These are phyloP conservation scores for Virgularia gustaviana DNA, from an alignment of 92 coral and sea anemone genomes.

Conservation along the genomic window DNA sequence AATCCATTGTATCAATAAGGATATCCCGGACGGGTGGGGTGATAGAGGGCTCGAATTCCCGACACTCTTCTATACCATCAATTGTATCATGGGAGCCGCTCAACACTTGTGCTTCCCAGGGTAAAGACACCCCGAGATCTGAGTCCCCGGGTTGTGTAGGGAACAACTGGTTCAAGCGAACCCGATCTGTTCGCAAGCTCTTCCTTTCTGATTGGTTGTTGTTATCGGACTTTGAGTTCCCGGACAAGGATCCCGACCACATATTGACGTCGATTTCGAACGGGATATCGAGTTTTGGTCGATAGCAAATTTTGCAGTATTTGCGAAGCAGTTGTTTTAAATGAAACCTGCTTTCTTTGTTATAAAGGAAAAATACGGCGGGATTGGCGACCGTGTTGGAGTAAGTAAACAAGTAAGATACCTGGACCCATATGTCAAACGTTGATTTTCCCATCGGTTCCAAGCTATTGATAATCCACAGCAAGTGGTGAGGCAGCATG, in stretches of 20 bases:
- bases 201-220: neutral
- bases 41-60: neutral
- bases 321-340: neutral
- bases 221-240: conserved; percentile 4
- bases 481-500: conserved; percentile 29
- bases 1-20: neutral
- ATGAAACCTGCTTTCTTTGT: conserved; percentile 42
- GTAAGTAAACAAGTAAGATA: conserved; percentile 70
- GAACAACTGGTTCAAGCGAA: conserved; percentile 5
- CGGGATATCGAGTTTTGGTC: neutral
- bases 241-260: conserved; percentile 27
- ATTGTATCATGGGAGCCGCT: neutral
- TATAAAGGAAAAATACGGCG: conserved; percentile 66
- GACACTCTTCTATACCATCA: neutral
- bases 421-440: neutral
- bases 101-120: conserved; percentile 33
- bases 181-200: neutral
- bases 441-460: neutral
- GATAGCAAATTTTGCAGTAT: conserved; percentile 3
- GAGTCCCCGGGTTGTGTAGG: conserved; percentile 31
- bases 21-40: neutral
- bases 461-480: neutral
- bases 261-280: conserved; percentile 16
- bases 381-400: conserved; percentile 72
- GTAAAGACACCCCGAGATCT: conserved; percentile 30